Conservation (phyloP, 2,797 vertebrate species). For the Onychomys leucogaster region DNA sequence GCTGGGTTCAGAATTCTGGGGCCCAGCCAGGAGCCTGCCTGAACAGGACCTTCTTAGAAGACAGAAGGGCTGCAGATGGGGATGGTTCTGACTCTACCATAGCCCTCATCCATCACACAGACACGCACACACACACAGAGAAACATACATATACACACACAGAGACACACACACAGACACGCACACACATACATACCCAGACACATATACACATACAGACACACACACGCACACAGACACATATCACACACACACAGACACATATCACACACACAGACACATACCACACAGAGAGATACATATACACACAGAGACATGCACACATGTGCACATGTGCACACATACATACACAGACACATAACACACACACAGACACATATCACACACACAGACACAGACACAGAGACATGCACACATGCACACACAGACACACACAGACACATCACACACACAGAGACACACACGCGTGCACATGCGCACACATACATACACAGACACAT, state of each 20-base stretch:
- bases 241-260: neutral
- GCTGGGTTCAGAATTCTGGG: neutral
- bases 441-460: neutral
- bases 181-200: neutral
- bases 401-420: too few species aligned
- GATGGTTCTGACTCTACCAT: too few species aligned
- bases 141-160: neutral
- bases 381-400: too few species aligned
- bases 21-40: neutral
- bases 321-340: too few species aligned
- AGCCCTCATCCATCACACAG: neutral
- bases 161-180: fast-evolving
- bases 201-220: neutral
- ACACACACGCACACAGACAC: neutral
- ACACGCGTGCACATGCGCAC: too few species aligned
- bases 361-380: too few species aligned
- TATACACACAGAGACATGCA: too few species aligned
- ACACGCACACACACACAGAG: neutral
- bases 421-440: too few species aligned
- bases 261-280: too few species aligned
- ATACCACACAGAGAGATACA: too few species aligned
- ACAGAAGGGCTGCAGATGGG: neutral
- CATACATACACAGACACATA: too few species aligned
- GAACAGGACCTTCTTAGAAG: neutral
- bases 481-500: too few species aligned